Evolutionary conservation across 2,797 vertebrate genomes (phyloP).

Genomic region (Octomys mimax): DNA sequence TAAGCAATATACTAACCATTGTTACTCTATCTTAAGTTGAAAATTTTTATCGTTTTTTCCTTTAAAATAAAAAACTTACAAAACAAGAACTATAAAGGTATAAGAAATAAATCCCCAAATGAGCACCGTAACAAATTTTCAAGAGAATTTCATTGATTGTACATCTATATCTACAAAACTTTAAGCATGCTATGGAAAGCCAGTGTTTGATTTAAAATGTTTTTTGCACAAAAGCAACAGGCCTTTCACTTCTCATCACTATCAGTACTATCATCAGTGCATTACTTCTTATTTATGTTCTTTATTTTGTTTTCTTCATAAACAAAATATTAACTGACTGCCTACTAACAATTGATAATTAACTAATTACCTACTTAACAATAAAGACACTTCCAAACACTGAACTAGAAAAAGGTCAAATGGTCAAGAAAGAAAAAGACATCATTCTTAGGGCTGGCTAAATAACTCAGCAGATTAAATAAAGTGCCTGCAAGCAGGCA

Average conservation of each 20-base stretch:
- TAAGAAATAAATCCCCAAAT: not conserved
- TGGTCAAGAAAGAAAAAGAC: not conserved
- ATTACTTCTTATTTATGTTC: constrained; percentile 21
- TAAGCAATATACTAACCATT: too few relatives aligned
- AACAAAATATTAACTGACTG: not conserved
- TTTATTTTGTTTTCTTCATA: constrained; percentile 36
- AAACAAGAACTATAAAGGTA: not conserved
- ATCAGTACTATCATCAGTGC: not conserved
- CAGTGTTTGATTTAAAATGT: constrained; percentile 1
- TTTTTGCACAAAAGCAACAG: constrained; percentile 22
- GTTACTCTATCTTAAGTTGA: too few relatives aligned
- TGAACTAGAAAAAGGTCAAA: not conserved
- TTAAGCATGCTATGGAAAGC: not conserved
- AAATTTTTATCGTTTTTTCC: too few relatives aligned
- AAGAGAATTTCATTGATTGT: not conserved
- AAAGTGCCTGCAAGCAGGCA: too few relatives aligned
- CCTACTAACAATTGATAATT: constrained; percentile 41
- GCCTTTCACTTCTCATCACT: constrained; percentile 6
- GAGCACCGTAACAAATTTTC: not conserved
- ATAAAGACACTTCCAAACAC: constrained; percentile 35
- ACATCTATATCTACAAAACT: constrained; percentile 28
- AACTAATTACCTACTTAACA: not conserved
- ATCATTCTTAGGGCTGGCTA: not conserved
- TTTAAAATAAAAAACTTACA: not conserved
- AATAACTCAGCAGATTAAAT: too few relatives aligned